A percentile compares a stretch with the other conserved stretches of the same genome.
Evolutionary conservation across 2,113 vertebrate genomes (phyloP).

Genomic region (Hydrolagus affinis): DNA sequence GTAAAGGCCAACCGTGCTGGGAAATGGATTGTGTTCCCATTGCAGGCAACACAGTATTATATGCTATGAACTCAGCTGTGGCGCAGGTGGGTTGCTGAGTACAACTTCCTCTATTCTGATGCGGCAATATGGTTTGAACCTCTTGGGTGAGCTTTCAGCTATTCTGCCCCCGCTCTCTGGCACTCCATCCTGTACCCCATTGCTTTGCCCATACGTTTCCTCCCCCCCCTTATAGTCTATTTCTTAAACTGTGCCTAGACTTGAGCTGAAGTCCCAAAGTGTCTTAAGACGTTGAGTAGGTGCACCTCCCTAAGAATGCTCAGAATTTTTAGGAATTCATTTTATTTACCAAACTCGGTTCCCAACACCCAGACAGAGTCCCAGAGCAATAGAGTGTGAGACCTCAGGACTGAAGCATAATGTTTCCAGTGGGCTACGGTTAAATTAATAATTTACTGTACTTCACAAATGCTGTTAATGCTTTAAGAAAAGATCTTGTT

Average conservation of each 20-base stretch:
- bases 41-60: background rate
- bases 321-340: background rate
- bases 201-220: too few species aligned
- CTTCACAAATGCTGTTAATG: too few species aligned
- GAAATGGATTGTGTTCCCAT: background rate
- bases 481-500: too few species aligned
- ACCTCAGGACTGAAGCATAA: too few species aligned
- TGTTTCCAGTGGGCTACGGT: too few species aligned
- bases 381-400: background rate
- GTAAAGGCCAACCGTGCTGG: background rate
- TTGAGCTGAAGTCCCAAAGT: too few species aligned
- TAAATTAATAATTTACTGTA: too few species aligned
- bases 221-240: too few species aligned
- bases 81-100: background rate
- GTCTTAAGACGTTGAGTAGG: background rate
- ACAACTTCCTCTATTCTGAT: background rate
- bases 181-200: too few species aligned
- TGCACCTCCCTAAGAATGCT: background rate
- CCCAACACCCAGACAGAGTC: background rate
- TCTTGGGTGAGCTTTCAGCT: too few species aligned
- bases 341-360: background rate
- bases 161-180: too few species aligned
- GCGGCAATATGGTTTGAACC: background rate
- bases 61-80: background rate
- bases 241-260: too few species aligned